Conservation (phyloP, 1,140 invertebrate genomes). For the Trichogramma pretiosum region DNA sequence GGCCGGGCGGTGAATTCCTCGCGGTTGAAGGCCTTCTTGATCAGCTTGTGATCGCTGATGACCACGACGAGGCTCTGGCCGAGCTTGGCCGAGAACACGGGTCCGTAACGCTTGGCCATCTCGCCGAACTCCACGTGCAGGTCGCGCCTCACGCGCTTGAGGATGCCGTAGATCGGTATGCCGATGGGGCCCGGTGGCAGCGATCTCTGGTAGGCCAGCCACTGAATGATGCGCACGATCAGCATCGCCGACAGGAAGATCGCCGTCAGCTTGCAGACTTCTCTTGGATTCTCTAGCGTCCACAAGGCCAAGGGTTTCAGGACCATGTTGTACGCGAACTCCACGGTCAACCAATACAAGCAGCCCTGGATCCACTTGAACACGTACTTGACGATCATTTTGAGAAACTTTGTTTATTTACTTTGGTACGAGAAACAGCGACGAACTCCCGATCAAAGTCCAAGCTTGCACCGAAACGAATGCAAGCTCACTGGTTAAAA, state of each 20-base stretch:
- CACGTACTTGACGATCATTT: constrained; percentile 32
- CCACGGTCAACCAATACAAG: no score
- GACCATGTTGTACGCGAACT: neutral
- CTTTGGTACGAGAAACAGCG: neutral
- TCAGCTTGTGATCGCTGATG: constrained; percentile 73
- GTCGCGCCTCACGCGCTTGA: constrained; percentile 69
- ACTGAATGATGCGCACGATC: constrained; percentile 44
- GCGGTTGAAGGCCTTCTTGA: constrained; percentile 72
- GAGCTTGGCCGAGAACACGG: constrained; percentile 69
- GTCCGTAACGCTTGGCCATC: constrained; percentile 66
- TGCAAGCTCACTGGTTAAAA: no score
- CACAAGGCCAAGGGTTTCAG: neutral
- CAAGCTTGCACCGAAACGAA: no score
- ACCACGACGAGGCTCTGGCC: constrained; percentile 76
- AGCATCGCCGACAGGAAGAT: constrained; percentile 50
- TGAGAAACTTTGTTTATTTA: constrained; percentile 16
- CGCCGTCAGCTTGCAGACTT: constrained; percentile 36
- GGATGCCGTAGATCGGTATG: constrained; percentile 69
- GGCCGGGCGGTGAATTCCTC: constrained; percentile 82
- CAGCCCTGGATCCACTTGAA: constrained; percentile 28
- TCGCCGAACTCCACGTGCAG: constrained; percentile 70
- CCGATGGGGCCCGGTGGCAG: constrained; percentile 81
- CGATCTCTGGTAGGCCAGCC: constrained; percentile 46
- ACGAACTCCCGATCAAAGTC: constrained; percentile 1
- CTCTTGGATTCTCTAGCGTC: constrained; percentile 6